Evolutionary conservation across 2,888 invertebrate genomes (phyloP).

Genomic region (Xanthorhoe designata): DNA sequence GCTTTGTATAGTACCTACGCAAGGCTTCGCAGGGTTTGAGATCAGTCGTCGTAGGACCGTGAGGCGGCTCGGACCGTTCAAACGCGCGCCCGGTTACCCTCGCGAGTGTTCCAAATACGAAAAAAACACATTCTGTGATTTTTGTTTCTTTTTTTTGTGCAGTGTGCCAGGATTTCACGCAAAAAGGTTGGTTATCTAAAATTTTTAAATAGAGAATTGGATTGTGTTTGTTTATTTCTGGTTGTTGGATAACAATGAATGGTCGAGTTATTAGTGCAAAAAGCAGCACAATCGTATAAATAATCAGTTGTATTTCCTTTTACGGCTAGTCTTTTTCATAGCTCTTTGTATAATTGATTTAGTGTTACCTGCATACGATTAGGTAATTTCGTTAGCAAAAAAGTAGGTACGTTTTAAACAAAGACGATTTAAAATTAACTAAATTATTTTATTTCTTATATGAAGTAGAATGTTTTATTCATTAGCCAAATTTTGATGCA

Average conservation of each 20-base stretch:
- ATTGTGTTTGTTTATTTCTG: conserved; percentile 43
- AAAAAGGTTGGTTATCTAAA: conserved; percentile 45
- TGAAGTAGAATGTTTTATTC: too few relatives aligned
- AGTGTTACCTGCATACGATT: neutral
- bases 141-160: conserved; percentile 64
- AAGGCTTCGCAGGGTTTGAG: conserved; percentile 14
- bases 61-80: conserved; percentile 64
- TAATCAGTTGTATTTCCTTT: conserved; percentile 34
- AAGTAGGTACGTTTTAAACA: neutral
- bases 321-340: conserved; percentile 4
- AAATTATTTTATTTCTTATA: too few relatives aligned
- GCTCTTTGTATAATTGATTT: conserved; percentile 2
- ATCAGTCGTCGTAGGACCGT: conserved; percentile 53
- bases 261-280: conserved; percentile 49
- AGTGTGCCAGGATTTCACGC: conserved; percentile 70
- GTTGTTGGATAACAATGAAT: conserved; percentile 50
- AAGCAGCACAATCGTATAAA: conserved; percentile 33
- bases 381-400: neutral
- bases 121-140: conserved; percentile 55
- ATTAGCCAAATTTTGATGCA: too few relatives aligned
- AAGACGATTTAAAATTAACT: neutral
- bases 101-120: conserved; percentile 72
- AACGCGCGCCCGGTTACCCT: conserved; percentile 48
- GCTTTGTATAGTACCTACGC: conserved; percentile 29
- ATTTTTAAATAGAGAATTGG: conserved; percentile 14